These are phyloP conservation scores for Drosophila yooni DNA, from an alignment of 2,888 invertebrate species.

Conservation along the genomic window DNA sequence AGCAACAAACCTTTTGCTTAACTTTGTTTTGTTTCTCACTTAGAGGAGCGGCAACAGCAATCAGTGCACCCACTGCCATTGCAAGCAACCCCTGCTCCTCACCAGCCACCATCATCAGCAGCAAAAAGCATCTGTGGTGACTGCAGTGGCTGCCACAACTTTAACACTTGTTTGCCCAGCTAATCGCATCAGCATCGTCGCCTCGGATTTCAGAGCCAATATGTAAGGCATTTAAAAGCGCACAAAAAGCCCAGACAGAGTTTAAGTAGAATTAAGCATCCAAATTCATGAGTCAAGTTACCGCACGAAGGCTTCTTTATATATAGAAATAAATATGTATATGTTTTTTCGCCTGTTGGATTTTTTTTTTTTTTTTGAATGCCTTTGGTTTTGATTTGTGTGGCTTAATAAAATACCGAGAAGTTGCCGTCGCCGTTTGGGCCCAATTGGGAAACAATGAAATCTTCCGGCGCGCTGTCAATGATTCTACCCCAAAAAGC, in stretches of 20 bases:
- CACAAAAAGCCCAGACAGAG: slow-evolving; percentile 58
- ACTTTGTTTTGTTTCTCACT: slow-evolving; percentile 67
- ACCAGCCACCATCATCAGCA: neutral
- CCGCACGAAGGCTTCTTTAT: slow-evolving; percentile 64
- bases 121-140: slow-evolving; percentile 34
- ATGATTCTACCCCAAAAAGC: slow-evolving; percentile 74
- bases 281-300: slow-evolving; percentile 79
- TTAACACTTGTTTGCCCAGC: slow-evolving; percentile 79
- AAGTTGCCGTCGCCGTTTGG: slow-evolving; percentile 67
- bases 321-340: slow-evolving; percentile 28
- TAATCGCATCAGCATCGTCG: slow-evolving; percentile 69
- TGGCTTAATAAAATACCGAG: slow-evolving; percentile 82
- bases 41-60: slow-evolving; percentile 65
- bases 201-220: slow-evolving; percentile 54
- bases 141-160: slow-evolving; percentile 62
- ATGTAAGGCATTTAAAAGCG: slow-evolving; percentile 64
- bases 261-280: slow-evolving; percentile 80
- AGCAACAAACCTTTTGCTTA: slow-evolving; percentile 35
- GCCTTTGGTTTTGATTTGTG: slow-evolving; percentile 73
- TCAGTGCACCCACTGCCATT: slow-evolving; percentile 66
- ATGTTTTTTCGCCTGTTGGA: slow-evolving; percentile 15
- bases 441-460: slow-evolving; percentile 78
- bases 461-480: slow-evolving; percentile 79
- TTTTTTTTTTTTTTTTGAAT: slow-evolving; percentile 34
- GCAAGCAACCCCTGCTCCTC: slow-evolving; percentile 4